Conservation (phyloP, 1,140 invertebrate species). For the Venturia canescens region DNA sequence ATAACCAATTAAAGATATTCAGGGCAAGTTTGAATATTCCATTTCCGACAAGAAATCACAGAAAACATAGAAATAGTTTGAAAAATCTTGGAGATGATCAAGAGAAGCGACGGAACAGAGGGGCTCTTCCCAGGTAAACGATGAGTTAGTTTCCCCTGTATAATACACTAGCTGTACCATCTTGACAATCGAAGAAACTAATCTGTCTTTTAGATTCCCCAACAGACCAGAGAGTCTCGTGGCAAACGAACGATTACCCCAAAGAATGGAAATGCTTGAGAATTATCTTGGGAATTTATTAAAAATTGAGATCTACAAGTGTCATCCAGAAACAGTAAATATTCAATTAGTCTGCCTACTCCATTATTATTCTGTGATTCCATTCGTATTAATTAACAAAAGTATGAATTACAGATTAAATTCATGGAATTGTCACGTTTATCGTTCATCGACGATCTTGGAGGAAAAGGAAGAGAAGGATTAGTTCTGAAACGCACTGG, state of each 20-base stretch:
- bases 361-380: slow-evolving; percentile 26
- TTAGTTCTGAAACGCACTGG: slow-evolving; percentile 92
- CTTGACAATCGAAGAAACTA: neutral
- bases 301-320: slow-evolving; percentile 90
- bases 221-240: slow-evolving; percentile 90
- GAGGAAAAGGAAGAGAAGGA: slow-evolving; percentile 93
- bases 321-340: slow-evolving; percentile 91
- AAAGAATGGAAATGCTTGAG: slow-evolving; percentile 88
- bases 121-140: slow-evolving; percentile 82
- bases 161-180: too few relatives aligned
- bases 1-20: too few relatives aligned
- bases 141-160: neutral
- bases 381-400: neutral
- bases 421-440: slow-evolving; percentile 94
- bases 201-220: slow-evolving; percentile 80
- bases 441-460: slow-evolving; percentile 91
- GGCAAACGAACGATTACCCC: slow-evolving; percentile 84
- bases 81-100: slow-evolving; percentile 74
- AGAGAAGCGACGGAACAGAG: slow-evolving; percentile 76
- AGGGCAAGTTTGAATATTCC: slow-evolving; percentile 87
- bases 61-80: slow-evolving; percentile 85
- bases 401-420: slow-evolving; percentile 81
- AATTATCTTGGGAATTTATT: slow-evolving; percentile 91
- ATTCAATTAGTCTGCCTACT: slow-evolving; percentile 23
- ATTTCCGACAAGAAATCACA: slow-evolving; percentile 88